Percentiles rank a stretch among this genome's conserved stretches.
Conservation (phyloP, 2,888 invertebrate species). For the Cryptocheilus praepositus region DNA sequence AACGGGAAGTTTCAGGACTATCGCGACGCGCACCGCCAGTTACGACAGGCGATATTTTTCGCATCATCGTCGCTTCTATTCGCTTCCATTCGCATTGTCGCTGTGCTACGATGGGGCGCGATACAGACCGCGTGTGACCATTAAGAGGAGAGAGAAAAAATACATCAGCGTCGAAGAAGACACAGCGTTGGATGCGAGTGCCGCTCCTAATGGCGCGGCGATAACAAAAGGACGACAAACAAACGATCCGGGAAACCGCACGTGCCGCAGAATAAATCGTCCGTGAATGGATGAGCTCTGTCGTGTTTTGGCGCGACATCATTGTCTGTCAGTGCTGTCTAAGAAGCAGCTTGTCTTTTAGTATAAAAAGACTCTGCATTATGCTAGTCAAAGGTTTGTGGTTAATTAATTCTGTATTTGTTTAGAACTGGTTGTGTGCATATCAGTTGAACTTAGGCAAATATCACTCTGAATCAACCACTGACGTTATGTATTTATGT, state of each 20-base stretch:
- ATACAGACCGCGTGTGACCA: conserved; percentile 5
- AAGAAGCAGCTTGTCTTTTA: too few relatives aligned
- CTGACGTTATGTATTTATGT: too few relatives aligned
- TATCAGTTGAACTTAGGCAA: too few relatives aligned
- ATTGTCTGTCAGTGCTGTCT: neutral
- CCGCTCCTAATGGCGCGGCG: conserved; percentile 25
- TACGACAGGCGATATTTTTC: conserved; percentile 15
- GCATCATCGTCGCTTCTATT: conserved; percentile 1
- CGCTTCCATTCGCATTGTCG: neutral
- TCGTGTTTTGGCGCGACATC: conserved; percentile 17
- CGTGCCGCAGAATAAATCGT: conserved; percentile 21
- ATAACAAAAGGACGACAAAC: conserved; percentile 33
- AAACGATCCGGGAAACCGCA: conserved; percentile 10
- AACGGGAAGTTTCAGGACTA: conserved; percentile 9
- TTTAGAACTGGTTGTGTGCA: too few relatives aligned
- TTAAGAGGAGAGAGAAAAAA: conserved; percentile 10
- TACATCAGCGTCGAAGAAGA: neutral
- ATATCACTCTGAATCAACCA: too few relatives aligned
- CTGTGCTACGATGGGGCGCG: neutral
- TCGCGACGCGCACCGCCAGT: neutral
- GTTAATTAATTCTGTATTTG: too few relatives aligned
- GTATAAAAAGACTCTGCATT: too few relatives aligned
- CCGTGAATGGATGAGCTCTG: conserved; percentile 27
- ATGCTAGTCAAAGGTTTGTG: too few relatives aligned
- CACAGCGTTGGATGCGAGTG: neutral